phyloP scores from a whole-genome alignment of 2,888 invertebrate genomes.

The Leucoma salicis region DNA sequence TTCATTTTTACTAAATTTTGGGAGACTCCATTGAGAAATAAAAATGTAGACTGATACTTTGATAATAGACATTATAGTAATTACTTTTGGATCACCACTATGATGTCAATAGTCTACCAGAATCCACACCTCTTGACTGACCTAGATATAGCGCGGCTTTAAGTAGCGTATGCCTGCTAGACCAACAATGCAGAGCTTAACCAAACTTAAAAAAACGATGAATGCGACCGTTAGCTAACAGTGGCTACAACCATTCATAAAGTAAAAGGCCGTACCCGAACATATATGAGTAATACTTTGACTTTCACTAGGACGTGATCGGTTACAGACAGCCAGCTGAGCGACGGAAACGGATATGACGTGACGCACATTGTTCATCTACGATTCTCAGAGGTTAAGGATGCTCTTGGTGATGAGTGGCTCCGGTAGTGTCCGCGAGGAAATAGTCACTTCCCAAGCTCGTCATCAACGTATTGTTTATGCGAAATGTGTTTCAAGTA shows the following conservation, averaged over 20 bases:
- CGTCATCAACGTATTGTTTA: slow-evolving; percentile 18
- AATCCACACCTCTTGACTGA: too few species aligned
- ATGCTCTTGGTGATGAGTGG: slow-evolving; percentile 26
- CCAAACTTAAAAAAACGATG: neutral
- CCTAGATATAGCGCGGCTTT: too few species aligned
- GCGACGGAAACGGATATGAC: slow-evolving; percentile 74
- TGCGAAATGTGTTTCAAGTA: slow-evolving; percentile 19
- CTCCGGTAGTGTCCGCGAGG: slow-evolving; percentile 32
- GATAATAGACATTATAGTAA: too few species aligned
- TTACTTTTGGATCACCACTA: too few species aligned
- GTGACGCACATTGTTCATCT: slow-evolving; percentile 61
- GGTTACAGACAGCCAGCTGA: slow-evolving; percentile 54
- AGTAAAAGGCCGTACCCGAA: slow-evolving; percentile 5
- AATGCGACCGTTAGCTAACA: neutral
- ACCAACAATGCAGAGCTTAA: too few species aligned
- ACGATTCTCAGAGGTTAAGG: slow-evolving; percentile 39
- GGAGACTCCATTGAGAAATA: too few species aligned
- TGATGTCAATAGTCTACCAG: too few species aligned
- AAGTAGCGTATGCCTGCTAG: too few species aligned
- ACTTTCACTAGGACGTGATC: slow-evolving; percentile 58
- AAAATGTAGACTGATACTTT: too few species aligned
- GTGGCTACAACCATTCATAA: slow-evolving; percentile 9
- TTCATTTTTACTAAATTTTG: too few species aligned
- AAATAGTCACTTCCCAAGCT: slow-evolving; percentile 31
- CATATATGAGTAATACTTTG: slow-evolving; percentile 37